Base-by-base conservation (phyloP, 2,113 vertebrate species). In the Rhodinocichla rosea region DNA sequence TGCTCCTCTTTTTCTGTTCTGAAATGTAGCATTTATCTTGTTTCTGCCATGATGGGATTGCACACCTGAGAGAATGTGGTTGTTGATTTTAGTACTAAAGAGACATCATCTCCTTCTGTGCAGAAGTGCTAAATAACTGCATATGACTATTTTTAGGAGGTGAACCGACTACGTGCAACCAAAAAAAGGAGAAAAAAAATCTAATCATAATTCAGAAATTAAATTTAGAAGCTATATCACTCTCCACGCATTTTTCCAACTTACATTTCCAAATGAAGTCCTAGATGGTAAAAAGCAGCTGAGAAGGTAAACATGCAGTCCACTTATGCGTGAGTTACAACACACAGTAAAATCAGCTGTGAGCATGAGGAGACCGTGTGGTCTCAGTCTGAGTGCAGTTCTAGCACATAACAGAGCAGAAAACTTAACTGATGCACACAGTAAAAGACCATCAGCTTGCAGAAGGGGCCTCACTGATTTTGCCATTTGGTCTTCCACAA, bases 301-400 rank as follows among this genome's bases (percentile, higher is more conserved):
- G 40, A 50, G 52, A 63, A 67, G 35, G 50, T 73, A 89, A 89
- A 44, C 10, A 12, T 14, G 16, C 9, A 32, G 23, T 24, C 60
- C 27, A 44, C 12, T 76, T 74, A 35, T 4, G 4, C 3, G 1
- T 55, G 39, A 79, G 16, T 69, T 79, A 55, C 22, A 88, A 14
- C 17, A 50, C 15, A 17, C 8, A 64, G 32, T 63, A 56, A 89
- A 63, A 70, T 52, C 35, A 56, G 10, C 19, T 60, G n/a, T 32
- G 68, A 79, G 28, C 39, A 19, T 1, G 8, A 71, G 73, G 47
- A 59, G 33, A 20, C 13, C 0, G 0, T 5, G 42, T 39, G 30
- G 18, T 59, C 23, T 67, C 21, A 23, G 42, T 24, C 18, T 50
- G 52, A 63, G 18, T 6, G 42, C 42, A 81, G 45, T 24, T 42